Evolutionary conservation across 2,888 invertebrate genomes (phyloP), one percentile per base, ranked within the genome.

Genomic region (Pammene aurita): DNA sequence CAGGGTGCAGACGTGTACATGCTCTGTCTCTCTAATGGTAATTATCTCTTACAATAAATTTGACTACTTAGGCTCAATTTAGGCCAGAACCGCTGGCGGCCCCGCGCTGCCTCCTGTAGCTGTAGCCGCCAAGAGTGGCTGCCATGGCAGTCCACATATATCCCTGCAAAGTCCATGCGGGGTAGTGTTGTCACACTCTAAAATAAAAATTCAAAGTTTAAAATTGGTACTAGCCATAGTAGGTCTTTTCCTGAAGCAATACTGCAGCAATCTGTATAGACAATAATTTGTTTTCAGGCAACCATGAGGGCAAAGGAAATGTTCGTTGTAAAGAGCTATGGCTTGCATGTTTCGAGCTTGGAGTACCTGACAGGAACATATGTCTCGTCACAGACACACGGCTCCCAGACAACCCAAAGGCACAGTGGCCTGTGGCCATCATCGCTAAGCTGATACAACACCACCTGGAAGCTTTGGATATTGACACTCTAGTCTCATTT

Each of bases 401-500:
- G 76, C 90, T 98, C 79, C 95, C 94, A 66, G 98, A 98, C 86
- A 94, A 95, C 80, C 96, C 96, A 42, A 93, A 93, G 74, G 90
- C 93, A n/a, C 93, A 94, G 70, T 98, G 98, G 98, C 83, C 95
- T 93, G 82, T 93, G 2, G 84, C 87, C 0, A 86, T 92, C 5
- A 78, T 92, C 69, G 88, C 92, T n/a, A 90, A 91, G 68, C 74
- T 92, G 60, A 82, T 92, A 70, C 85, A 87, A 41, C 89, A 90
- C 72, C 94, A 96, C 70, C 88, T 97, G 48, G 96, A 96, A 85
- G 93, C 94, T 68, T 93, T 96, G 78, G 95, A 95, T 78, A 96
- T 97, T 80, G 96, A 97, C 81, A 96, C 96, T 1, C 93, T 99
- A 64, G 94, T 99, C 66, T 98, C 99, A 14, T 99, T 99, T 93